Evolutionary conservation across 2,888 invertebrate genomes (phyloP).

Genomic region (Hermodice carunculata): DNA sequence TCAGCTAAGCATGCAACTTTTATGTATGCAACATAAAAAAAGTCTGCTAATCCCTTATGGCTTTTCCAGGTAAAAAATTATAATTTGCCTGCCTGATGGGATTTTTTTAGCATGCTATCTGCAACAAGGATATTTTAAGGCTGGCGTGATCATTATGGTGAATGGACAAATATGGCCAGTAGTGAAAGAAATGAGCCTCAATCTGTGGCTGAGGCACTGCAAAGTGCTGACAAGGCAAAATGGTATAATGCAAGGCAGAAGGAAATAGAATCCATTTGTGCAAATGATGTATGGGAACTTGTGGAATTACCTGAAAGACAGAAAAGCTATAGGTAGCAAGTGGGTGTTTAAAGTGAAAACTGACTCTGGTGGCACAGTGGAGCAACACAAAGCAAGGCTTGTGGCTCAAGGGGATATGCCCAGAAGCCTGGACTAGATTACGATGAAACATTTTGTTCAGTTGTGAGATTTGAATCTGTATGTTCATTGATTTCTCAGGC

Average conservation of each 20-base stretch:
- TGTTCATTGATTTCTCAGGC: slow-evolving; percentile 37
- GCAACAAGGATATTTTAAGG: no score
- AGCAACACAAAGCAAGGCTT: slow-evolving; percentile 41
- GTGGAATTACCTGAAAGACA: slow-evolving; percentile 27
- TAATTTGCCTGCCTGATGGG: no score
- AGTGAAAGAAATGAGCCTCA: slow-evolving; percentile 3
- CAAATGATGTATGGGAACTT: slow-evolving; percentile 41
- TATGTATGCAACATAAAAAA: no score
- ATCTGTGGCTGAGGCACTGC: slow-evolving; percentile 2
- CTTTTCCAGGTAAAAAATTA: no score
- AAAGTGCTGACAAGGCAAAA: not conserved
- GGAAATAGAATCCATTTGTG: slow-evolving; percentile 20
- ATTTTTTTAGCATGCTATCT: no score
- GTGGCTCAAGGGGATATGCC: slow-evolving; percentile 44
- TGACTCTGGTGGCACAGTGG: slow-evolving; percentile 28
- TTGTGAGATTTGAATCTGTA: slow-evolving; percentile 34
- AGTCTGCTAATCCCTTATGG: no score
- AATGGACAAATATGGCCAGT: slow-evolving; percentile 6
- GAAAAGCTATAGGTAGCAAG: slow-evolving; percentile 36
- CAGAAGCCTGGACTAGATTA: slow-evolving; percentile 43
- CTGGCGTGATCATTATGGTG: no score
- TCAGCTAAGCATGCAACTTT: no score
- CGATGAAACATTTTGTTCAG: slow-evolving; percentile 45
- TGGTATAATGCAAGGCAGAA: slow-evolving; percentile 10
- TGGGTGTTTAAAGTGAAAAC: slow-evolving; percentile 46